phyloP scores from a whole-genome alignment of 1,140 invertebrate genomes.

The Listronotus oregonensis region DNA sequence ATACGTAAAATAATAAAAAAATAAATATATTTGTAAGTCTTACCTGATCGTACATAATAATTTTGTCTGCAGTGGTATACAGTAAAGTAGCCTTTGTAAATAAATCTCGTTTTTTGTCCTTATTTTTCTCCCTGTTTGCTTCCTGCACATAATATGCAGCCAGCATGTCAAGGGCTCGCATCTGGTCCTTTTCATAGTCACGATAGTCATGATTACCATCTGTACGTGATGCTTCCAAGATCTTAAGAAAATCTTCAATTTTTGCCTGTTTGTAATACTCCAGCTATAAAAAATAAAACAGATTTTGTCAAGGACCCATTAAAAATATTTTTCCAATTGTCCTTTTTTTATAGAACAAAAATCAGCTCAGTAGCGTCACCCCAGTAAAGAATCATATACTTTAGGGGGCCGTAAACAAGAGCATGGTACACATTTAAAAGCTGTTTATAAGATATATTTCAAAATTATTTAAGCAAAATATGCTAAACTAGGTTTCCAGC shows the following conservation, averaged over 20 bases:
- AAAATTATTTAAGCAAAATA: no score
- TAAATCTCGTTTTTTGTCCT: slow-evolving; percentile 92
- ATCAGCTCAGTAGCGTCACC: no score
- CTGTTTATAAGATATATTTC: no score
- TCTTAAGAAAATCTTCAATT: slow-evolving; percentile 90
- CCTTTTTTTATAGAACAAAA: no score
- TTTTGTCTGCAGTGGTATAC: slow-evolving; percentile 98
- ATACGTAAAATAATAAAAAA: slow-evolving; percentile 6
- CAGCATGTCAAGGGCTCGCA: slow-evolving; percentile 93
- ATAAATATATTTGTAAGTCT: slow-evolving; percentile 39
- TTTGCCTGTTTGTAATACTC: slow-evolving; percentile 96
- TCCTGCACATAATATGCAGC: slow-evolving; percentile 98
- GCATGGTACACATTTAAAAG: no score
- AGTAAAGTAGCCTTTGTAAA: slow-evolving; percentile 96
- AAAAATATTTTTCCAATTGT: no score
- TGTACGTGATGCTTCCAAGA: slow-evolving; percentile 84
- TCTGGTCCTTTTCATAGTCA: slow-evolving; percentile 96
- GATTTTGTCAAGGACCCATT: no score
- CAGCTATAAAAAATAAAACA: slow-evolving; percentile 53
- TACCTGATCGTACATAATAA: slow-evolving; percentile 99
- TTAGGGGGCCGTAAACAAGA: no score
- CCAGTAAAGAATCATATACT: no score
- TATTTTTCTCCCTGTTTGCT: slow-evolving; percentile 93
- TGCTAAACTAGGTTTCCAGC: no score
- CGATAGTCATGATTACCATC: slow-evolving; percentile 89